Base-by-base conservation (phyloP, 2,113 vertebrate species). In the Forbesichthys papilliferus region DNA sequence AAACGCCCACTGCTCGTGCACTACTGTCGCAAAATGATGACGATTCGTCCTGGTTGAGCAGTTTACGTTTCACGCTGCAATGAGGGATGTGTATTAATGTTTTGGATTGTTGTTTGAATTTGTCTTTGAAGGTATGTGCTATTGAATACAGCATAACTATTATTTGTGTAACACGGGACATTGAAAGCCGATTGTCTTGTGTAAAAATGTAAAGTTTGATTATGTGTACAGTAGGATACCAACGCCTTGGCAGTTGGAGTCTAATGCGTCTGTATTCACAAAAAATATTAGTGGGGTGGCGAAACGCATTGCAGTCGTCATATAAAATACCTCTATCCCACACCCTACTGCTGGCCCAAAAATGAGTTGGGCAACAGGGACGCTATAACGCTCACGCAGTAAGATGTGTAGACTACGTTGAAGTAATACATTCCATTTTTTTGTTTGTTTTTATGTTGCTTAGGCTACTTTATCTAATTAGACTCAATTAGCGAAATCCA, bases 1-100 rank as follows among this genome's bases (percentile, higher is more conserved):
- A 57, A 42, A 60, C 73, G 42, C 66, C 74, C 61, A 14, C 55
- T 12, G 62, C 57, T 57, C 56, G 20, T n/a, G 60, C 64, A 69
- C 10, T 14, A 71, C 70, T 90, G 91, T 89, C 88, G 90, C 68
- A 84, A 89, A 85, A 49, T 27, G 51, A 66, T 60, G 71, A 47
- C 42, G 20, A 27, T 80, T 42, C 36, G 36, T 42, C 1, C 53
- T 16, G 27, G 46, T 20, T 14, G 7, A 33, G 48, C 71, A 27
- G 1, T 87, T 90, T 88, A 90, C 86, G 86, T 20, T 61, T 77
- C 62, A 14, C 10, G 11, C 5, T 66, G 81, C 76, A 78, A 86
- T 84, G 88, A 80, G 71, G 64, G 49, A 67, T 33, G 18, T 46
- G 42, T 14, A 51, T 51, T n/a, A 42, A 48, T 77, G 73, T 69